Conservation (phyloP, 2,888 invertebrate genomes). For the Branchellion lobata region DNA sequence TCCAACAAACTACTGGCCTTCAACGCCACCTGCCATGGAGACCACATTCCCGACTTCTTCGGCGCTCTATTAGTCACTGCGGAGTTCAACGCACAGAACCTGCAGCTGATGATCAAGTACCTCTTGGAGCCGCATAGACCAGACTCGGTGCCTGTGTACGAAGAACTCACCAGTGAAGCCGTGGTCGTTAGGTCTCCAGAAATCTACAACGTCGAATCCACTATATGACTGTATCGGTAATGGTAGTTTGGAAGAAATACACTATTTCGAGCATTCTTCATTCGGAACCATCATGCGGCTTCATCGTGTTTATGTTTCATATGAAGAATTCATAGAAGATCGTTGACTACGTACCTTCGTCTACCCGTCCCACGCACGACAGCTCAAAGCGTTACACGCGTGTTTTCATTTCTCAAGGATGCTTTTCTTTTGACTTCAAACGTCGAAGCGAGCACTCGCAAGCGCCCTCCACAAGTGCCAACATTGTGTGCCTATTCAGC, state of each 20-base stretch:
- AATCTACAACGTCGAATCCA: constrained; percentile 48
- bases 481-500: no score
- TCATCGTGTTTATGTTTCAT: no score
- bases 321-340: no score
- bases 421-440: no score
- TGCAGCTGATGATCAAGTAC: constrained; percentile 52
- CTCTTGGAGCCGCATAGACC: constrained; percentile 52
- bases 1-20: constrained; percentile 52
- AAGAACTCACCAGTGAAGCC: constrained; percentile 51
- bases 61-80: constrained; percentile 51
- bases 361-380: no score
- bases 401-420: no score
- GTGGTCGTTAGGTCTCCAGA: constrained; percentile 51
- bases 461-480: no score
- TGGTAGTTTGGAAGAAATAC: background rate
- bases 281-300: no score
- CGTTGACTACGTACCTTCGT: no score
- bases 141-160: constrained; percentile 52
- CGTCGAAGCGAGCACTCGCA: no score
- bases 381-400: no score
- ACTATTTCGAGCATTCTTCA: no score
- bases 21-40: constrained; percentile 52
- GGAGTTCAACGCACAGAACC: constrained; percentile 53
- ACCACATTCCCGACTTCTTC: constrained; percentile 52
- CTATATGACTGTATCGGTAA: constrained; percentile 35